phyloP scores from a whole-genome alignment of 2,888 invertebrate genomes.

The Dolomedes plantarius region DNA sequence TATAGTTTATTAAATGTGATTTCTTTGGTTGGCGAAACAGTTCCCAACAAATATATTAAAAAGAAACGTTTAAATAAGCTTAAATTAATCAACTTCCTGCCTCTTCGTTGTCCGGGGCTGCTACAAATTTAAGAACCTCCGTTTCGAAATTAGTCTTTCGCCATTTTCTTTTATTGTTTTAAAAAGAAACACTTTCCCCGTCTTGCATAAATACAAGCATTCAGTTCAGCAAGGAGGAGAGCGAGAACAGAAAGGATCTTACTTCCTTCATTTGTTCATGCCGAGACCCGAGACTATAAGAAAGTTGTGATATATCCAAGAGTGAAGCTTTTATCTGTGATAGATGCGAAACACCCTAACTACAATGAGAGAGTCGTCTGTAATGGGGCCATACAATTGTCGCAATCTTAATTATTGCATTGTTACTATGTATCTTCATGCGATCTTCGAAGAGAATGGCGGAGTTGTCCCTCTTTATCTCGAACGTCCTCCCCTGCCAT shows the following conservation, averaged over 20 bases:
- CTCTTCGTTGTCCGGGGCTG: too few species aligned
- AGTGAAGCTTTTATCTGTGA: constrained; percentile 4
- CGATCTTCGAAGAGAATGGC: background rate
- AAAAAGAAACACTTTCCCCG: too few species aligned
- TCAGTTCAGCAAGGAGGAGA: background rate
- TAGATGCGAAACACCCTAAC: background rate
- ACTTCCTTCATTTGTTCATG: background rate
- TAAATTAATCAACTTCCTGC: too few species aligned
- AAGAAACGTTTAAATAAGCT: too few species aligned
- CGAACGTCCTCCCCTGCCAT: background rate
- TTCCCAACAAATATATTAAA: too few species aligned
- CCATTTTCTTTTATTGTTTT: too few species aligned
- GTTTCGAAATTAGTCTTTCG: too few species aligned
- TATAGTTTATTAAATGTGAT: too few species aligned
- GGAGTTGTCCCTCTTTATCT: constrained; percentile 3
- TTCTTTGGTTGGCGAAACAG: too few species aligned
- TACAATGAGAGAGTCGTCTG: background rate
- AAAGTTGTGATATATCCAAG: background rate
- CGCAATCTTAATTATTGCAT: constrained; percentile 6
- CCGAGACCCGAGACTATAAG: background rate
- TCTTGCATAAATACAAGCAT: background rate
- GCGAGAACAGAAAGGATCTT: background rate
- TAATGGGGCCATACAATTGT: constrained; percentile 1
- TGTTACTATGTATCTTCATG: constrained; percentile 15
- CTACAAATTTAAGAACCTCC: too few species aligned